Percentiles rank a stretch among this genome's conserved stretches.
phyloP scores from a whole-genome alignment of 2,797 vertebrate species.

The Danionella dracula region DNA sequence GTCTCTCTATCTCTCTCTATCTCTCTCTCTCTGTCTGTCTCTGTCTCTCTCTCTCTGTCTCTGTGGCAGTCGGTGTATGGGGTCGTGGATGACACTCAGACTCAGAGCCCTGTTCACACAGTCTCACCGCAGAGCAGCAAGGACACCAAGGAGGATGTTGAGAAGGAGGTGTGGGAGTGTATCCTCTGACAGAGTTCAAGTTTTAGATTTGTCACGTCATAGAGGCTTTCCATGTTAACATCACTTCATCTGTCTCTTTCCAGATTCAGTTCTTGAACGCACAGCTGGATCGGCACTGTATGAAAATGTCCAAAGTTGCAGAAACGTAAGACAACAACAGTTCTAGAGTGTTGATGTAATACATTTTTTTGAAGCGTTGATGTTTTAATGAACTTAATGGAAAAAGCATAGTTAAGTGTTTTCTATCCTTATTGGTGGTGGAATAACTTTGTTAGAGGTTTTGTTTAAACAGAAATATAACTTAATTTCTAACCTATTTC shows the following conservation, averaged over 20 bases:
- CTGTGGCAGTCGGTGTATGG: slow-evolving; percentile 92
- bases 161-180: slow-evolving; percentile 77
- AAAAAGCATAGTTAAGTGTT: too few species aligned
- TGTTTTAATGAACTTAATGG: too few species aligned
- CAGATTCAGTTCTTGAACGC: slow-evolving; percentile 91
- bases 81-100: slow-evolving; percentile 84
- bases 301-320: slow-evolving; percentile 99
- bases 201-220: not conserved
- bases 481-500: not conserved
- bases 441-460: too few species aligned
- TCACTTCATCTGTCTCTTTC: slow-evolving; percentile 22
- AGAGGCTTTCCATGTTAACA: not conserved
- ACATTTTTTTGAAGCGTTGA: too few species aligned
- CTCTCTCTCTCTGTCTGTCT: too few species aligned
- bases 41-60: too few species aligned
- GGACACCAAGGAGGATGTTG: slow-evolving; percentile 89
- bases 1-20: slow-evolving; percentile 12
- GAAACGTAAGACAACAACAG: slow-evolving; percentile 91
- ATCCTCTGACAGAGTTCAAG: not conserved
- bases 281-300: slow-evolving; percentile 93
- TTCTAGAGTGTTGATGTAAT: too few species aligned
- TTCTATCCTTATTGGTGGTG: too few species aligned
- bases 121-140: slow-evolving; percentile 80
- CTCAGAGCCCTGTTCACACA: slow-evolving; percentile 85
- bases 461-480: not conserved